Conservation (phyloP, 2,888 invertebrate species). For the Drosophila paranaensis region DNA sequence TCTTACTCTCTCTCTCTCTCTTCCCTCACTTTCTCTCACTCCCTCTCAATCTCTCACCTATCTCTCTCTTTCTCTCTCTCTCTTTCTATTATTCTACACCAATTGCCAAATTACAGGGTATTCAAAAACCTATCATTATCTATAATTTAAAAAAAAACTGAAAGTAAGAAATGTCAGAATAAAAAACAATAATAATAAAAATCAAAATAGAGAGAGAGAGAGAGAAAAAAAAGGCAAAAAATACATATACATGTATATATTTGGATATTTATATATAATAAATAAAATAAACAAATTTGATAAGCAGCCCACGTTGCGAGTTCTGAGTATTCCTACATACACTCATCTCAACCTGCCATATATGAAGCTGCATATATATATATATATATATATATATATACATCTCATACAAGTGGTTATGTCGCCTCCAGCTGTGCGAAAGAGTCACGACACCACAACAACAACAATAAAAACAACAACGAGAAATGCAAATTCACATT, state of each 20-base stretch:
- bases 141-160: no score
- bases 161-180: conserved; percentile 21
- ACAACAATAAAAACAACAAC: background rate
- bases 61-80: no score
- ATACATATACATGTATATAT: background rate
- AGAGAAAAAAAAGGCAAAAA: background rate
- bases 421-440: conserved; percentile 28
- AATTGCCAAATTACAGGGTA: background rate
- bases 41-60: no score
- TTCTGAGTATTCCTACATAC: conserved; percentile 36
- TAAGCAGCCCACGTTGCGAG: conserved; percentile 47
- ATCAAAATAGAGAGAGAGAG: background rate
- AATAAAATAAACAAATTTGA: conserved; percentile 39
- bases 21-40: no score
- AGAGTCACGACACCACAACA: conserved; percentile 7
- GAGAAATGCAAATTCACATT: conserved; percentile 10
- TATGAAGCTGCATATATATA: conserved; percentile 21
- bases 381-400: background rate
- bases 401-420: background rate
- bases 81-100: no score
- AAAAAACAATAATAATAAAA: conserved; percentile 21
- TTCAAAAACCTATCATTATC: background rate
- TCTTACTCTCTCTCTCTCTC: no score
- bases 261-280: conserved; percentile 1
- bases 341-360: conserved; percentile 15